phyloP scores from a whole-genome alignment of 2,888 invertebrate species.

The Plemyria rubiginata region DNA sequence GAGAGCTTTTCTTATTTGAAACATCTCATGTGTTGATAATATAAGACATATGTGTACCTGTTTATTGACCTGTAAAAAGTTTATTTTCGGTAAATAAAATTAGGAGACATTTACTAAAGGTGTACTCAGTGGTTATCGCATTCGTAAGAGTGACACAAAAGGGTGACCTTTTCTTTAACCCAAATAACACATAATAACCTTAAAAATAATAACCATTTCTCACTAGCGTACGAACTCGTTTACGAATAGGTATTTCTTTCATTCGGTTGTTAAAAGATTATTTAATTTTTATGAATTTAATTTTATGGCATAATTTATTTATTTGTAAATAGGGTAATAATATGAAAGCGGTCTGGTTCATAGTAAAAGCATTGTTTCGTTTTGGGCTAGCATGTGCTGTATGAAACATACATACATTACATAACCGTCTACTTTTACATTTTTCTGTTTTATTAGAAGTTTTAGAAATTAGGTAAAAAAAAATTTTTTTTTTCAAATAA shows the following conservation, averaged over 20 bases:
- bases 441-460: too few relatives aligned
- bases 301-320: too few relatives aligned
- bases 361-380: too few relatives aligned
- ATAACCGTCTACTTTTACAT: too few relatives aligned
- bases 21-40: constrained; percentile 20
- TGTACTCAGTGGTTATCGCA: constrained; percentile 20
- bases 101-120: constrained; percentile 26
- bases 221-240: neutral
- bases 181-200: constrained; percentile 12
- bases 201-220: neutral
- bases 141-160: constrained; percentile 22
- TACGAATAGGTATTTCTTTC: neutral
- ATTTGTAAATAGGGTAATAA: too few relatives aligned
- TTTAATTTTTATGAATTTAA: too few relatives aligned
- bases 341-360: too few relatives aligned
- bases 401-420: too few relatives aligned
- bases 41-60: constrained; percentile 11
- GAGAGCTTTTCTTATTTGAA: constrained; percentile 21
- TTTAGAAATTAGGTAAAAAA: too few relatives aligned
- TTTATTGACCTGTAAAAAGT: constrained; percentile 25
- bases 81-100: constrained; percentile 32
- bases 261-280: too few relatives aligned
- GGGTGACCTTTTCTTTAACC: constrained; percentile 26
- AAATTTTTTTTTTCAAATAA: too few relatives aligned
- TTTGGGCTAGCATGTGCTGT: too few relatives aligned